Conservation (phyloP, 2,113 vertebrate species). For the Cricetomys ansorgei region DNA sequence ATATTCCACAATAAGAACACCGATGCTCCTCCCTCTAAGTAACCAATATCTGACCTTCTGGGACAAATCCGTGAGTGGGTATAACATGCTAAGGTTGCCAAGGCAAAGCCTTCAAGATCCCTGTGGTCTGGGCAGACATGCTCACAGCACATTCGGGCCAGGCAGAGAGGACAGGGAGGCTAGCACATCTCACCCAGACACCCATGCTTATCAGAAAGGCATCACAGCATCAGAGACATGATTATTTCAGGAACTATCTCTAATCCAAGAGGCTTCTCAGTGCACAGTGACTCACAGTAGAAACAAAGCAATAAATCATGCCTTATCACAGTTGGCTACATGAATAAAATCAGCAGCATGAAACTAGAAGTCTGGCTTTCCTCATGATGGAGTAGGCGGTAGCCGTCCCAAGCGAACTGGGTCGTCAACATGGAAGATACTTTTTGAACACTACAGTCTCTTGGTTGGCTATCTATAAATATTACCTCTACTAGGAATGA, state of each 20-base stretch:
- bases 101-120: background rate
- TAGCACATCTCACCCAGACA: background rate
- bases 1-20: background rate
- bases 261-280: background rate
- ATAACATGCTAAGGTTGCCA: background rate
- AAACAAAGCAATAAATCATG: constrained; percentile 20
- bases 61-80: background rate
- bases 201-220: background rate
- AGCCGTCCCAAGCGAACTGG: background rate
- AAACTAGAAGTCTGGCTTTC: background rate
- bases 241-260: background rate
- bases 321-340: background rate
- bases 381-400: background rate
- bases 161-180: background rate
- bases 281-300: constrained; percentile 20
- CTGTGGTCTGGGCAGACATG: background rate
- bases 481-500: background rate
- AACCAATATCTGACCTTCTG: background rate
- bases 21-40: background rate
- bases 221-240: background rate
- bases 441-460: background rate
- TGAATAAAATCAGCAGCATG: constrained; percentile 22
- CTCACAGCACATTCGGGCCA: background rate
- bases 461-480: background rate
- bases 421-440: background rate